Base-by-base conservation (phyloP, 1,140 invertebrate genomes). In the Heterodera schachtii region DNA sequence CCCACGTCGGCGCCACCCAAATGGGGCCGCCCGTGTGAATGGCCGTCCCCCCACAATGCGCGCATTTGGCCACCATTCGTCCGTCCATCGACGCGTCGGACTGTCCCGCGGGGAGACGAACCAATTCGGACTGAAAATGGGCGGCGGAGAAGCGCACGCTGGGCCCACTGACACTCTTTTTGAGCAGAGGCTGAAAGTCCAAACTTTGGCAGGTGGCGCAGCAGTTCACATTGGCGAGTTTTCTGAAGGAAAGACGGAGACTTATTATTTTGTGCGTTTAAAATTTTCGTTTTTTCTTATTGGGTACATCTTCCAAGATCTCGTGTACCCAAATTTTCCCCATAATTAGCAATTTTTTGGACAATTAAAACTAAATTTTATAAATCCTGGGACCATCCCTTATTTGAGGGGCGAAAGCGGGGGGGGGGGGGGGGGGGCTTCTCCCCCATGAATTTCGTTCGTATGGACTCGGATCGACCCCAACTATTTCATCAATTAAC, bases 1-100 rank as follows among this genome's bases (percentile, higher is more conserved):
- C 92, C 90, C 98, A 95, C 52, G 98, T 92, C 13, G 93, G 93
- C 13, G 93, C 94, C 6, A 93, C 93, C 95, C 96, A 99, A 82
- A 99, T 94, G 0, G 97, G 97, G 21, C 97, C 97, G 60, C 95
- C 96, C 80, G 97, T 90, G 93, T 94, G 89, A 41, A 90, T 78
- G 46, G 79, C 57, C 81, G 71, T 70, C 44, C 43, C 71, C 1
- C 80, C 71, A 73, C 88, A 90, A 80, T 90, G 84, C 44, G 82
- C 82, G 74, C 89, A 90, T 21, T 31, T 43, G 9, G 69, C 78
- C 81, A 43, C 79, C 80, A 19, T 8, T 83, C 74, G 69, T 46
- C 67, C 71, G 66, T 76, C 52, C 73, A 41, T 60, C 19, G 74
- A 75, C 74, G 60, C 9, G 47, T 19, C 78, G 31, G 31, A 31